Percentiles rank a stretch among this genome's conserved stretches.
Conservation (phyloP, 2,113 vertebrate genomes). For the Neogale vison region DNA sequence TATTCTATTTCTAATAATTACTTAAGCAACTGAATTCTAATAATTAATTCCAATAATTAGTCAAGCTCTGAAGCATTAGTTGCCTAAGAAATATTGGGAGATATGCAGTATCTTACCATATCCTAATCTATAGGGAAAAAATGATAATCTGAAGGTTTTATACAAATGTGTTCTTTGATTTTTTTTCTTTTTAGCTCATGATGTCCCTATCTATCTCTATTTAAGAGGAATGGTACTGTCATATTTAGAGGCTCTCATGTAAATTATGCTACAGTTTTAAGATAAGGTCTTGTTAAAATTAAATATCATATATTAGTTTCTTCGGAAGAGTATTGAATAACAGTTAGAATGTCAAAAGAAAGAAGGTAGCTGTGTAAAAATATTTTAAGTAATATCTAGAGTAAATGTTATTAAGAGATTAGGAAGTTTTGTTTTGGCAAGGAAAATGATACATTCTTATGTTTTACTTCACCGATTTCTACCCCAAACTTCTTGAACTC, state of each 20-base stretch:
- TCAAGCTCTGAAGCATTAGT: neutral
- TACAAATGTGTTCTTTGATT: neutral
- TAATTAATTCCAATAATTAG: neutral
- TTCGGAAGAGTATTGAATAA: neutral
- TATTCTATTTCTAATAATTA: neutral
- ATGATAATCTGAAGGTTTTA: neutral
- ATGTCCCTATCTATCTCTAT: neutral
- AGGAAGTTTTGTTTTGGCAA: neutral
- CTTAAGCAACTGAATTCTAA: neutral
- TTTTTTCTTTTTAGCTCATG: neutral
- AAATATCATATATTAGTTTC: neutral
- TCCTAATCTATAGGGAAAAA: neutral
- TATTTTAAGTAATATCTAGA: slow-evolving; percentile 16
- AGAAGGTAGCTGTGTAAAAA: neutral
- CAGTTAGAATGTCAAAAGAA: neutral
- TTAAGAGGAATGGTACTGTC: neutral
- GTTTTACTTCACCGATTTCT: neutral
- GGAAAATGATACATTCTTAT: neutral
- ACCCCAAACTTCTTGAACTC: neutral
- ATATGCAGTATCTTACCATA: neutral
- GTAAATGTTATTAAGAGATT: neutral
- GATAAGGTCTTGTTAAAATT: neutral
- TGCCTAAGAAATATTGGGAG: neutral
- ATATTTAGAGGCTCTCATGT: neutral
- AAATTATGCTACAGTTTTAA: neutral